A percentile compares a stretch with the other conserved stretches of the same genome.
phyloP scores from a whole-genome alignment of 53 echinoderm and acorn worm genomes.

The Pentamera pediparva region DNA sequence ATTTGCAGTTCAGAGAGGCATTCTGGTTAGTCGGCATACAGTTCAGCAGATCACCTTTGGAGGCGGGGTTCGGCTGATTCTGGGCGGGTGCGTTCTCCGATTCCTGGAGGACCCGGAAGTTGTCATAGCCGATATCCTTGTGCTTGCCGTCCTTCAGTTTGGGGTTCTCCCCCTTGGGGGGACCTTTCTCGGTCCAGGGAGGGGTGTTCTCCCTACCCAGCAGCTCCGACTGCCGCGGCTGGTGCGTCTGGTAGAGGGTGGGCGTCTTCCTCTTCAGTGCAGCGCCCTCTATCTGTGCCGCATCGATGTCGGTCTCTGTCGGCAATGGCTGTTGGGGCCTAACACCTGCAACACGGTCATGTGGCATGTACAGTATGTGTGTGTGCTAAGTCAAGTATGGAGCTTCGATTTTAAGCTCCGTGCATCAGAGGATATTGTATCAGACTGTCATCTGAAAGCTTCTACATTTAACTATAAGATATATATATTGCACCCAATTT shows the following conservation, averaged over 20 bases:
- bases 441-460: too few relatives aligned
- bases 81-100: constrained; percentile 39
- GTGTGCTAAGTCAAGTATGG: too few relatives aligned
- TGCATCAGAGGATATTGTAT: too few relatives aligned
- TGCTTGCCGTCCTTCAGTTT: constrained; percentile 71
- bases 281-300: constrained; percentile 21
- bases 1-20: too few relatives aligned
- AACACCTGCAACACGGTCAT: too few relatives aligned
- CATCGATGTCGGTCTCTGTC: not conserved
- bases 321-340: too few relatives aligned
- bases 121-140: constrained; percentile 90
- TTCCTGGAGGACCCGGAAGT: constrained; percentile 67
- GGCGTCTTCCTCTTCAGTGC: constrained; percentile 73
- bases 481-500: too few relatives aligned
- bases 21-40: too few relatives aligned
- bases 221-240: constrained; percentile 23
- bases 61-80: not conserved
- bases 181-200: constrained; percentile 27
- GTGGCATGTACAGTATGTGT: too few relatives aligned
- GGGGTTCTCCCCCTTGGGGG: constrained; percentile 38
- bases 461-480: too few relatives aligned
- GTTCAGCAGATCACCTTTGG: constrained; percentile 22
- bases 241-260: constrained; percentile 65
- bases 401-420: too few relatives aligned
- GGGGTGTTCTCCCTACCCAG: constrained; percentile 22